Conservation (phyloP, 1,140 invertebrate genomes). For the Sycophaga agraensis region DNA sequence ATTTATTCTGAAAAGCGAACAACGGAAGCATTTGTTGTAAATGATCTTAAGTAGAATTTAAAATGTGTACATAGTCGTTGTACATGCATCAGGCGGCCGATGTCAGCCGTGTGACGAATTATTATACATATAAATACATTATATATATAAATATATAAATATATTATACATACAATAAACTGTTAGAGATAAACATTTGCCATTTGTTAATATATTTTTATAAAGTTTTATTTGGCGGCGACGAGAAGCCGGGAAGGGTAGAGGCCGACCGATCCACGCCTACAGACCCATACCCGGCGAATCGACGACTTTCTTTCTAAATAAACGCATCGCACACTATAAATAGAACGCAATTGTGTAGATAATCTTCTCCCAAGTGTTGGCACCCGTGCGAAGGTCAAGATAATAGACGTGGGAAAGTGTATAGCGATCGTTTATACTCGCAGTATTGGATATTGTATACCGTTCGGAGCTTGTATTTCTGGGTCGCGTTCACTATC, state of each 20-base stretch:
- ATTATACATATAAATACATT: slow-evolving; percentile 28
- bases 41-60: slow-evolving; percentile 24
- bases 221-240: slow-evolving; percentile 52
- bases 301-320: slow-evolving; percentile 15
- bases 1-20: background rate
- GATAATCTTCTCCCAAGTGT: background rate
- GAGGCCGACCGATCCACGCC: too few species aligned
- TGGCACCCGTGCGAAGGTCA: background rate
- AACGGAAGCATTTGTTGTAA: slow-evolving; percentile 11
- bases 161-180: slow-evolving; percentile 39
- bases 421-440: background rate
- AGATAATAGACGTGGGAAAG: background rate
- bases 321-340: slow-evolving; percentile 20
- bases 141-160: slow-evolving; percentile 7
- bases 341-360: slow-evolving; percentile 16
- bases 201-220: slow-evolving; percentile 58
- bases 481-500: background rate
- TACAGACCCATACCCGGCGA: background rate
- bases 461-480: background rate
- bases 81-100: slow-evolving; percentile 37
- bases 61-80: slow-evolving; percentile 52
- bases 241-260: too few species aligned
- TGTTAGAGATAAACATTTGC: slow-evolving; percentile 54
- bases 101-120: slow-evolving; percentile 39
- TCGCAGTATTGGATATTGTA: background rate